Base-by-base conservation (phyloP, 2,113 vertebrate genomes). In the Macquaria australasica region DNA sequence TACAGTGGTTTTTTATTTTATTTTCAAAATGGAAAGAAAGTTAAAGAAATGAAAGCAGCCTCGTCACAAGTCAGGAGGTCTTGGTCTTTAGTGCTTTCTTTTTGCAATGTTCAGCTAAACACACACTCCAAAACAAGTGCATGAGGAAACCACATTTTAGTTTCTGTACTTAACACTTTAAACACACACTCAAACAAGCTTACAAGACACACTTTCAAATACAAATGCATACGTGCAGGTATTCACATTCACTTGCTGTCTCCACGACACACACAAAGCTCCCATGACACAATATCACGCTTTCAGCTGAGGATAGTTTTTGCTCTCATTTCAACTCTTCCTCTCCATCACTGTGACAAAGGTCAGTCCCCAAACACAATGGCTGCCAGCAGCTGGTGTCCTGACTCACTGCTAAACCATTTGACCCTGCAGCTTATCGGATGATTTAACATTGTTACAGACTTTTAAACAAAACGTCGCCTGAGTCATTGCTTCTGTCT, bases 301-400 rank as follows among this genome's bases (percentile, higher is more conserved):
- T 55, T 77, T 75, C 73, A 77, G 67, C 74, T 56, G 43, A 72
- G 25, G 58, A 77, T 39, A 89, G 84, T 91, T 91, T 81, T 31
- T 75, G 58, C 34, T 72, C 81, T 74, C 10, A 23, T 79, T 85
- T 76, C 28, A 43, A 37, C 50, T 80, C 58, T 82, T 87, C 74
- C 74, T 87, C 79, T 89, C 81, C 81, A 69, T 88, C 69, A 48
- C 79, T 23, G 64, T 74, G 81, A 88, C 84, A 89, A 86, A 93
- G 88, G 83, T 93, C 91, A 88, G 64, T 28, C 77, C 50, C 63
- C 37, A 83, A 84, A 92, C 83, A 92, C 90, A 93, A 90, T 90
- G 84, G 79, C 63, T 43, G 72, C 69, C 62, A 78, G 81, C 89
- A 93, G 93, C 90, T 92, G 91, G 83, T 48, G n/a, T 68, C 14